Evolutionary conservation across 2,888 invertebrate genomes (phyloP).

Genomic region (Philereme vetulata): DNA sequence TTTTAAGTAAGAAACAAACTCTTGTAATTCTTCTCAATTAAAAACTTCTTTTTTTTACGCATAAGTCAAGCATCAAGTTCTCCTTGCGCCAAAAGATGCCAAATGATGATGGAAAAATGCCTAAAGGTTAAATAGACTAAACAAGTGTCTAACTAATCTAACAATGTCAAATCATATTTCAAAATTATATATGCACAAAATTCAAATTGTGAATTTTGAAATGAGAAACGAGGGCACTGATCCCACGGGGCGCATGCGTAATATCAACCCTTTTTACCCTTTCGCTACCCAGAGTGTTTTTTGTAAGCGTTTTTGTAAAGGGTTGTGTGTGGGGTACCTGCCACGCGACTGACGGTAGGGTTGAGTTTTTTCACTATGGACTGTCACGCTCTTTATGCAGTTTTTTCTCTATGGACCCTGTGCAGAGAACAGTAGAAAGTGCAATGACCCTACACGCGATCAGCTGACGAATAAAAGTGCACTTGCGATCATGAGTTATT

Average conservation of each 20-base stretch:
- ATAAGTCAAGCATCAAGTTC: too few relatives aligned
- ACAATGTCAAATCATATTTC: background rate
- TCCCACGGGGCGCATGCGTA: constrained; percentile 79
- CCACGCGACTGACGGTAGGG: constrained; percentile 77
- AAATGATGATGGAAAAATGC: too few relatives aligned
- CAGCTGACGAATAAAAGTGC: constrained; percentile 80
- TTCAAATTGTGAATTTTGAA: constrained; percentile 65
- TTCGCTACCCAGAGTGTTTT: constrained; percentile 78
- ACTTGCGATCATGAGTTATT: constrained; percentile 73
- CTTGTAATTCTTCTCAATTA: too few relatives aligned
- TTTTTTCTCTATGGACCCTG: constrained; percentile 66
- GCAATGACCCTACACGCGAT: constrained; percentile 78
- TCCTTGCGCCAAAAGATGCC: too few relatives aligned
- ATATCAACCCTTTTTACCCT: constrained; percentile 82
- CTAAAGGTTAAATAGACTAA: too few relatives aligned
- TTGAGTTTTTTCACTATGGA: constrained; percentile 75
- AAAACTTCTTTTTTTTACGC: too few relatives aligned
- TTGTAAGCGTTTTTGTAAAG: constrained; percentile 81
- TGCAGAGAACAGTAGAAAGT: constrained; percentile 70
- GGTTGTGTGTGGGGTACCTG: constrained; percentile 81
- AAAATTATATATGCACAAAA: constrained; percentile 43
- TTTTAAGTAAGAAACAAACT: too few relatives aligned
- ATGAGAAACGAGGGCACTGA: constrained; percentile 76
- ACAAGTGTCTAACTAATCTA: too few relatives aligned
- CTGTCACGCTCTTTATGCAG: constrained; percentile 63